Percentiles rank a stretch among this genome's conserved stretches.
Conservation (phyloP, 2,113 vertebrate species). For the Deroptyus accipitrinus region DNA sequence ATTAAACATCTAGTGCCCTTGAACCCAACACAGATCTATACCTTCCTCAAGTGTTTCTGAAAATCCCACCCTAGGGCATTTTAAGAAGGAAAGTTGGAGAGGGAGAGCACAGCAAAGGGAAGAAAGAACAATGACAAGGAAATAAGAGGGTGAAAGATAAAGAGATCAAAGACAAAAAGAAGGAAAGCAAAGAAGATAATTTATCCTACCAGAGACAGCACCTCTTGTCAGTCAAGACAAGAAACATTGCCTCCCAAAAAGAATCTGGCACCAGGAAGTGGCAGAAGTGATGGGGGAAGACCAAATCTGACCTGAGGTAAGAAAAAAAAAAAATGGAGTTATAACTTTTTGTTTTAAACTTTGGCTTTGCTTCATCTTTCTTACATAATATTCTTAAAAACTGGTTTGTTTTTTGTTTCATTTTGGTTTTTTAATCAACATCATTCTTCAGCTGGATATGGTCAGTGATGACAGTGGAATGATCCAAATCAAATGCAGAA, state of each 20-base stretch:
- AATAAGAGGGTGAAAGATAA: neutral
- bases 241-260: constrained; percentile 66
- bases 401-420: neutral
- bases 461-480: neutral
- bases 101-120: neutral
- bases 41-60: neutral
- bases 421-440: neutral
- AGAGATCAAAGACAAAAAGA: constrained; percentile 11
- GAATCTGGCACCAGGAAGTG: constrained; percentile 52
- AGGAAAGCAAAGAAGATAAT: constrained; percentile 28
- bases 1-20: neutral
- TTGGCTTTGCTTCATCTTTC: neutral
- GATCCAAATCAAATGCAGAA: neutral
- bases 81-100: neutral
- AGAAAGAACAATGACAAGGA: neutral
- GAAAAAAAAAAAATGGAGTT: constrained; percentile 3
- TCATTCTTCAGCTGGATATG: neutral
- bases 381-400: neutral
- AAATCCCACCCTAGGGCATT: neutral
- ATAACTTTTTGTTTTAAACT: neutral
- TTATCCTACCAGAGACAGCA: constrained; percentile 66
- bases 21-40: neutral
- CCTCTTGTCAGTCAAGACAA: constrained; percentile 70
- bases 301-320: constrained; percentile 57
- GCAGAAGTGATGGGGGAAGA: constrained; percentile 48